Evolutionary conservation across 2,888 invertebrate species (phyloP).

Genomic region (Stomorhina lunata): DNA sequence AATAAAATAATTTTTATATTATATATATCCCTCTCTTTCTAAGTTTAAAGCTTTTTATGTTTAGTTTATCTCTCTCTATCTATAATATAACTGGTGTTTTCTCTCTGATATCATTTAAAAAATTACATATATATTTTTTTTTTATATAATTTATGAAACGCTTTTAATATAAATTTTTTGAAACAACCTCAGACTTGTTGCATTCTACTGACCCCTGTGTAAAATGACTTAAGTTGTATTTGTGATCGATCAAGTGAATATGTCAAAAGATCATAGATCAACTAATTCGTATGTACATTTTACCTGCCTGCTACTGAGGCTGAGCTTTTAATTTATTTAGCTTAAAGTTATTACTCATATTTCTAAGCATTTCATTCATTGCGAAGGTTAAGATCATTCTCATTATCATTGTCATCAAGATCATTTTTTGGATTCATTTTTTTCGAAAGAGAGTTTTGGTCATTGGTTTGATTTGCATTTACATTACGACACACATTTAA

Average conservation of each 20-base stretch:
- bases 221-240: conserved; percentile 23
- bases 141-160: neutral
- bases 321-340: conserved; percentile 25
- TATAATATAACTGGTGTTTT: conserved; percentile 36
- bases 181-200: conserved; percentile 13
- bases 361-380: neutral
- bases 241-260: conserved; percentile 33
- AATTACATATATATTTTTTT: no score
- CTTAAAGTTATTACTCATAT: neutral
- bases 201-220: conserved; percentile 44
- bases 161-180: conserved; percentile 2
- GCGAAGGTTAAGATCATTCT: conserved; percentile 20
- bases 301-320: conserved; percentile 22
- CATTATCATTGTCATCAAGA: conserved; percentile 4
- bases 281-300: neutral
- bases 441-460: neutral
- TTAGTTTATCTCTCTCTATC: neutral
- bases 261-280: conserved; percentile 32
- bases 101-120: neutral
- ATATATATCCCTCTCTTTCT: conserved; percentile 14
- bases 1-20: no score
- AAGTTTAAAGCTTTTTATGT: conserved; percentile 28
- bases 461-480: conserved; percentile 4
- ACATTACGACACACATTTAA: conserved; percentile 45
- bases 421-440: conserved; percentile 7